These are phyloP conservation scores for Perca flavescens DNA, from an alignment of 2,113 vertebrate species.

Conservation along the genomic window DNA sequence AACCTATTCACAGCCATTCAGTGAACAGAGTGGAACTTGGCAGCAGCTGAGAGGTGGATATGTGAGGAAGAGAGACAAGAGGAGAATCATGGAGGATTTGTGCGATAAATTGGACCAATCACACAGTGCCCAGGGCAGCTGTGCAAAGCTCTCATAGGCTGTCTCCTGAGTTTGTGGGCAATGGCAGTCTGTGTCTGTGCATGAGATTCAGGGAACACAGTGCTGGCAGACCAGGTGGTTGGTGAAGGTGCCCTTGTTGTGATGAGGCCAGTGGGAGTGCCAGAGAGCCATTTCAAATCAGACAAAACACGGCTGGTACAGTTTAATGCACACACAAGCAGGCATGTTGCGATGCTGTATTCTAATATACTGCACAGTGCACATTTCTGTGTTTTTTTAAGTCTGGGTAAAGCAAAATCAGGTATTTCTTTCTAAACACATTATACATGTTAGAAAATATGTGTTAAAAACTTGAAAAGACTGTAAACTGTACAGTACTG, in stretches of 20 bases:
- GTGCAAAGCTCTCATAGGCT: slow-evolving; percentile 60
- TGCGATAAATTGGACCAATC: slow-evolving; percentile 55
- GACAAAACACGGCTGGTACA: background rate
- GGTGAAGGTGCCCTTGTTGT: slow-evolving; percentile 71
- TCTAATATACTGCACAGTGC: background rate
- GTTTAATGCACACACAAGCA: background rate
- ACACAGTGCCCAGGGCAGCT: slow-evolving; percentile 56
- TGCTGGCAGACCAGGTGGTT: slow-evolving; percentile 58
- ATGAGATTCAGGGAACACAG: slow-evolving; percentile 59
- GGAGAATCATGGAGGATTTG: slow-evolving; percentile 44
- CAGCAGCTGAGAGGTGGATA: slow-evolving; percentile 41
- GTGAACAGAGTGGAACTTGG: slow-evolving; percentile 37
- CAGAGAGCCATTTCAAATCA: slow-evolving; percentile 1
- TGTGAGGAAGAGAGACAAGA: slow-evolving; percentile 42
- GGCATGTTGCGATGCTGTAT: background rate
- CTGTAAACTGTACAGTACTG: no score
- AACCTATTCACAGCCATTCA: slow-evolving; percentile 25
- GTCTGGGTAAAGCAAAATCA: no score
- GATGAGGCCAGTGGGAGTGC: slow-evolving; percentile 48
- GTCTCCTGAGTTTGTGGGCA: slow-evolving; percentile 45
- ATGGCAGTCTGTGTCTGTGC: slow-evolving; percentile 49
- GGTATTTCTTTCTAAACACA: no score
- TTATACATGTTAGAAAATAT: no score
- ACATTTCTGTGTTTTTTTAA: background rate
- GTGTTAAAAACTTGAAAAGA: no score